Evolutionary conservation across 2,888 invertebrate genomes (phyloP).

Genomic region (Thereva nobilitata): DNA sequence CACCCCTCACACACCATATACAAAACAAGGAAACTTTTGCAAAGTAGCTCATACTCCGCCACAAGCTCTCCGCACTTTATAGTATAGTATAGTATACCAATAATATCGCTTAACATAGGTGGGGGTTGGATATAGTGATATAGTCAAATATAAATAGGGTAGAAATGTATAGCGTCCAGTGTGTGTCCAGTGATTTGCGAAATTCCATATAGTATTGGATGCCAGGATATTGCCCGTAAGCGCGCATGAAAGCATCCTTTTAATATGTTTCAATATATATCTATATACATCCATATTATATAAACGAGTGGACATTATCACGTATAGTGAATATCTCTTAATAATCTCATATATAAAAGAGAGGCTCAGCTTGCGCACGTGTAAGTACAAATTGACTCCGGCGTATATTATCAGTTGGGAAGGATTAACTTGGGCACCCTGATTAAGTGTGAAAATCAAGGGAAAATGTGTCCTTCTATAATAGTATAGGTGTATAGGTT

Average conservation of each 20-base stretch:
- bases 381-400: constrained; percentile 34
- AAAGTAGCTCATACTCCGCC: too few species aligned
- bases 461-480: not conserved
- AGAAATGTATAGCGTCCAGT: too few species aligned
- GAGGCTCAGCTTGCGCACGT: constrained; percentile 19
- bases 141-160: too few species aligned
- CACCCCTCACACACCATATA: too few species aligned
- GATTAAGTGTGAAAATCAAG: constrained; percentile 3
- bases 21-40: too few species aligned
- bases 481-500: not conserved
- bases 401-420: constrained; percentile 31
- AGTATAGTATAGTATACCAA: too few species aligned
- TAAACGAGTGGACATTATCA: not conserved
- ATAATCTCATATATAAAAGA: constrained; percentile 19
- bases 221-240: too few species aligned
- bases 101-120: too few species aligned
- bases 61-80: too few species aligned
- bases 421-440: constrained; percentile 27
- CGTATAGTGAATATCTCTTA: constrained; percentile 14
- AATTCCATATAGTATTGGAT: too few species aligned
- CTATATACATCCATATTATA: not conserved
- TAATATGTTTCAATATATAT: not conserved
- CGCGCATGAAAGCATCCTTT: not conserved
- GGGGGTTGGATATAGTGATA: too few species aligned
- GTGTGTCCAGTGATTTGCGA: too few species aligned